phyloP scores from a whole-genome alignment of 2,113 vertebrate genomes.

The Psilopogon haemacephalus region DNA sequence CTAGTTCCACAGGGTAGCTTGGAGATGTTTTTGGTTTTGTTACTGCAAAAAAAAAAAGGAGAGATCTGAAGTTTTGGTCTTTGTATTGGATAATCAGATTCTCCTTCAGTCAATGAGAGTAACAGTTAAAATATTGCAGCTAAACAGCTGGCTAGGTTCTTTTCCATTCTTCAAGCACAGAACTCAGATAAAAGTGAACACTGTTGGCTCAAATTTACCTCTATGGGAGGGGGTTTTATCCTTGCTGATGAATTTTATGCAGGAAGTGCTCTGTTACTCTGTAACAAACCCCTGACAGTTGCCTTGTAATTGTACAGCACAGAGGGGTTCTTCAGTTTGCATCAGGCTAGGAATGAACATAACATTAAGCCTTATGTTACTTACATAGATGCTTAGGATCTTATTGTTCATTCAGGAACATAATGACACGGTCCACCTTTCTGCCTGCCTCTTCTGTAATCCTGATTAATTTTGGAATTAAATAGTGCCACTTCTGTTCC shows the following conservation, averaged over 20 bases:
- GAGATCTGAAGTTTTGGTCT: neutral
- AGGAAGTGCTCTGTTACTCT: neutral
- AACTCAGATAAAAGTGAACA: neutral
- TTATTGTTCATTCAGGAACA: neutral
- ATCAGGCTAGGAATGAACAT: neutral
- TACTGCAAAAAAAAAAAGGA: neutral
- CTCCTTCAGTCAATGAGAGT: neutral
- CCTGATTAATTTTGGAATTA: neutral
- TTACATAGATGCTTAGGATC: neutral
- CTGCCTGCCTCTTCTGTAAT: neutral
- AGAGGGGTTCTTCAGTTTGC: neutral
- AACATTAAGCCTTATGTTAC: neutral
- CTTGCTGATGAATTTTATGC: conserved; percentile 13
- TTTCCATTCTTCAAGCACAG: neutral
- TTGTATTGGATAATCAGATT: neutral
- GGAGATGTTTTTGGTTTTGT: neutral
- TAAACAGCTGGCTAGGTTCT: neutral
- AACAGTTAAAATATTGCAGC: neutral
- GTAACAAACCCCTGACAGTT: neutral
- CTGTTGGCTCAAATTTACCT: conserved; percentile 8
- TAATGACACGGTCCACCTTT: neutral
- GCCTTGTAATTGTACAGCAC: neutral
- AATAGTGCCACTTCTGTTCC: neutral
- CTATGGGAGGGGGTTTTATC: conserved; percentile 4
- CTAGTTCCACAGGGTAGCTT: neutral